Conservation (phyloP, 2,113 vertebrate genomes). For the Columbina picui region DNA sequence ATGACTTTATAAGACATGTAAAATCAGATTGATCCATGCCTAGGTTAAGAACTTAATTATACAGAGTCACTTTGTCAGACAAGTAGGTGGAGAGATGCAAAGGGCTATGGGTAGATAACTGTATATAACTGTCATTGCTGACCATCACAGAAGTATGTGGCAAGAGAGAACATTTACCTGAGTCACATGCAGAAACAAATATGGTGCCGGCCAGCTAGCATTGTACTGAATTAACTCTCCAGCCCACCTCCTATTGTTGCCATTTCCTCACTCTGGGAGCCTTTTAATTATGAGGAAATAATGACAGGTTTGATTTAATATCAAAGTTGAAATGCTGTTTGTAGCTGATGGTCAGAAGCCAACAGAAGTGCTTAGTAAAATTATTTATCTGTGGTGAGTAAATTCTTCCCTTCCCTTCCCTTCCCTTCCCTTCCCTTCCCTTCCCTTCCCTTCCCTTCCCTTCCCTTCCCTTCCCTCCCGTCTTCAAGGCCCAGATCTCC, state of each 20-base stretch:
- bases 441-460: no score
- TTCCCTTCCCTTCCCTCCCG: no score
- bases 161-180: neutral
- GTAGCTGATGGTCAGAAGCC: neutral
- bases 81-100: neutral
- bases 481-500: neutral
- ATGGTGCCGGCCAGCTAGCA: neutral
- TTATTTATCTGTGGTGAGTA: neutral
- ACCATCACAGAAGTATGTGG: neutral
- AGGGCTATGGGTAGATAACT: neutral
- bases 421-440: no score
- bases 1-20: neutral
- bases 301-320: neutral
- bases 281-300: neutral
- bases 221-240: accelerated
- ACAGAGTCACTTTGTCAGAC: neutral
- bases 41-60: neutral
- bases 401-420: no score
- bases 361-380: neutral
- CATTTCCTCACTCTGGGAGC: neutral
- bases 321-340: neutral
- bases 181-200: neutral
- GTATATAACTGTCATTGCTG: neutral
- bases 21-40: neutral
- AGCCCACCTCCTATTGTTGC: neutral